Evolutionary conservation across 2,888 invertebrate species (phyloP), one percentile per base, ranked within the genome.

Genomic region (Achlya flavicornis): DNA sequence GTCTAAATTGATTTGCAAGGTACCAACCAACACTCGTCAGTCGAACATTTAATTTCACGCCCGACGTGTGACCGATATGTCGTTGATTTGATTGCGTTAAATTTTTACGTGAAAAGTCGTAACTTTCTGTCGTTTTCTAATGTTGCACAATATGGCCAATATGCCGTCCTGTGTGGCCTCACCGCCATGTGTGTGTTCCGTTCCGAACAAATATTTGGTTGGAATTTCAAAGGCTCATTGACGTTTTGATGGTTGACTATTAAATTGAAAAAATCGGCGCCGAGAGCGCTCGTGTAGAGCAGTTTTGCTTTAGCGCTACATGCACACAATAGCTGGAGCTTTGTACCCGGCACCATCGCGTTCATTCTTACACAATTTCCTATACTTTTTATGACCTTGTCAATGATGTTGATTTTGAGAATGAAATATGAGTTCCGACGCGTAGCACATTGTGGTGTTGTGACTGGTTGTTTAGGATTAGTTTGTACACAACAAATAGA

Each of bases 161-260:
- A 73, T 71, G 76, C 74, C 92, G 75, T 83, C 89, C 85, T 93
- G 93, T 93, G 93, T 92, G 93, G 93, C 85, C 89, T 75, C 68
- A 64, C 57, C 77, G 76, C 88, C 86, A 88, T 87, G 90, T 90
- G 91, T 90, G 90, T 88, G 87, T 86, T 86, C 85, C 81, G 71
- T 76, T 78, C 73, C 78, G 72, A 77, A 82, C 85, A 89, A 90
- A 92, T 91, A 91, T 93, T 92, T 90, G 89, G 86, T 86, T 87
- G 85, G 78, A 72, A 81, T 90, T 92, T 87, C 82, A 87, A 91
- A 89, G 87, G 81, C 85, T 88, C 87, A 89, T 87, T 90, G 92
- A 90, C 84, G 83, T 85, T 90, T 86, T 83, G 88, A 89, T 87
- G 81, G 82, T 81, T 78, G 79, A 79, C 81, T 81, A 86, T 80